A percentile compares a stretch with the other conserved stretches of the same genome.
phyloP scores from a whole-genome alignment of 2,113 vertebrate species.

The Helogale parvula region DNA sequence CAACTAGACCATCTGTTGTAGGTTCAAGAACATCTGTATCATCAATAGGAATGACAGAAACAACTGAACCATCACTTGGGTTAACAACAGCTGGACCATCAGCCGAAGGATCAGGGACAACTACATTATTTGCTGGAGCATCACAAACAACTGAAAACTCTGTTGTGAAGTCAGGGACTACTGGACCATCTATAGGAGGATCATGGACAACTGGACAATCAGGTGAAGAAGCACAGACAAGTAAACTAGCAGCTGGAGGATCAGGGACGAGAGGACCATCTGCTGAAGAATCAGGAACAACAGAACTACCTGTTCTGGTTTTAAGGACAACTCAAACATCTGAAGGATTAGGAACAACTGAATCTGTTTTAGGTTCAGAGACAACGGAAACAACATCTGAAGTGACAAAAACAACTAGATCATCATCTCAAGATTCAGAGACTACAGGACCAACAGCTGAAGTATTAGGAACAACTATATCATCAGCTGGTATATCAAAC shows the following conservation, averaged over 20 bases:
- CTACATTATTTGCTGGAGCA: background rate
- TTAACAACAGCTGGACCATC: background rate
- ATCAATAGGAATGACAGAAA: background rate
- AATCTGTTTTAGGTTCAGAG: too few species aligned
- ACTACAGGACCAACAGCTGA: too few species aligned
- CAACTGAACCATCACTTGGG: background rate
- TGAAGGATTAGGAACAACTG: too few species aligned
- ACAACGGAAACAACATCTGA: too few species aligned
- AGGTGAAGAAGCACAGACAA: background rate
- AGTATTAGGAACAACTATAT: too few species aligned
- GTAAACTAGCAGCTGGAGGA: background rate
- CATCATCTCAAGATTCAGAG: background rate
- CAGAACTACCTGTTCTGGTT: too few species aligned
- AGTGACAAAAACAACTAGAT: background rate
- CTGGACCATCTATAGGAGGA: background rate
- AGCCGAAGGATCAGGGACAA: background rate
- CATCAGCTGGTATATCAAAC: background rate
- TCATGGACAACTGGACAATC: background rate
- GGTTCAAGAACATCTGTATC: background rate
- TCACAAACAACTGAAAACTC: background rate
- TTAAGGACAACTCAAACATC: too few species aligned
- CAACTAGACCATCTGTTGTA: background rate
- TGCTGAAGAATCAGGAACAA: background rate
- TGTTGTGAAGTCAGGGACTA: background rate
- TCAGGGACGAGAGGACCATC: accelerated